Evolutionary conservation across 2,888 invertebrate species (phyloP), one percentile per base, ranked within the genome.

Genomic region (Lithophane ornitopus): DNA sequence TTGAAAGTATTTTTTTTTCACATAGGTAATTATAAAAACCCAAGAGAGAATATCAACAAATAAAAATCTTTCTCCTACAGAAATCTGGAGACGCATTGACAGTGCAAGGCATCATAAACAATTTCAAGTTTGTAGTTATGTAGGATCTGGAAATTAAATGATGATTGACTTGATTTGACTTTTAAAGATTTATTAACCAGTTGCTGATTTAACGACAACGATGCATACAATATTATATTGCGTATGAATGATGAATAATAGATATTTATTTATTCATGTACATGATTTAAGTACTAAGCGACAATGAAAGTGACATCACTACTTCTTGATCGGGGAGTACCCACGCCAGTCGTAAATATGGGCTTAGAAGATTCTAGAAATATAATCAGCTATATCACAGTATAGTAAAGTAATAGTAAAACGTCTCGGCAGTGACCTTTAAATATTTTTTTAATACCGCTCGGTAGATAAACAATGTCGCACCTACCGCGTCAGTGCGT

Each of bases 261-360:
- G 34, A 34, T 59, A 34, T 68, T 67, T 28, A 76, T 70, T 19
- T 58, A 52, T 67, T 63, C 16, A 12, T 34, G 11, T 52, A 16
- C 28, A n/a, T 61, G 3, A 54, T 65, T 65, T 28, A 46, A 66
- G 39, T 61, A 59, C 22, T 58, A n/a, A 26, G n/a, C 14, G 22
- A 62, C 54, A 69, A 22, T 46, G 49, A 56, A 34, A 54, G 34
- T 82, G 69, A 65, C 77, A n/a, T 69, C 59, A 82, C 16, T 39
- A 41, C 19, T 49, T 14, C n/a, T 19, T 52, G 26, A 61, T 22
- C 4, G 39, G 41, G 41, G 22, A 65, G 8, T 49, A 61, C n/a
- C 77, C 59, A 49, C 34, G 34, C 46, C 44, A 26, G 19, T 49
- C 34, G 22, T 67, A 74, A 73, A 66, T 80, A 58, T 59, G 26